Evolutionary conservation across 2,888 invertebrate genomes (phyloP), one percentile per base, ranked within the genome.

Genomic region (Sarcophaga caerulescens): DNA sequence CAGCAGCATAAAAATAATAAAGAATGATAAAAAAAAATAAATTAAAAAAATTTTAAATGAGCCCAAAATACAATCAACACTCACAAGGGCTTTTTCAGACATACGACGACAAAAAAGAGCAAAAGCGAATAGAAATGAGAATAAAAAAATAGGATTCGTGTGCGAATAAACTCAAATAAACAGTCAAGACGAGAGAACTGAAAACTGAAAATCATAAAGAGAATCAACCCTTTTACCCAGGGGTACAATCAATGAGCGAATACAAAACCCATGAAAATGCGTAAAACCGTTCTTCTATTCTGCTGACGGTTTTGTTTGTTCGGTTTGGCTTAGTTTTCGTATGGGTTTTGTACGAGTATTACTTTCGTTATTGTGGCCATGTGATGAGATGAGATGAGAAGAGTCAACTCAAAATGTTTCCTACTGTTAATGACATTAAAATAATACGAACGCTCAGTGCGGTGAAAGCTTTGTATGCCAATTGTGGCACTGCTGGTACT

Each of bases 191-290:
- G 12, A 52, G 14, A 4, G 17, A 52, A 52, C n/a, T n/a, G n/a
- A 17, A 52, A 52, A 14, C 17, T 52, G 17, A 14, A 17, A 14
- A 52, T 52, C 17, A 52, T 52, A 14, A 52, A 14, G 52, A 17
- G 52, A 52, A 52, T 52, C 52, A 10, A 65, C 25, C n/a, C 60
- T 19, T 60, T 47, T 66, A 77, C 82, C 60, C 81, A 45, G 57
- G 84, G 76, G 84, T 74, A 63, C 81, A 81, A 81, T 77, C 60
- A 57, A 44, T 25, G 60, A 19, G 65, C 44, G 12, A 65, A 44
- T 45, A 63, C 6, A 57, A 69, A 35, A 75, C 52, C 63, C 66
- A 71, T 76, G 59, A 12, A 84, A 84, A 73, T 81, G 80, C 84
- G 76, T 84, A 60, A 73, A 57, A 52, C 17, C 14, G 60, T 71